Evolutionary conservation across 1,140 invertebrate species (phyloP).

Genomic region (Berghia stephanieae): DNA sequence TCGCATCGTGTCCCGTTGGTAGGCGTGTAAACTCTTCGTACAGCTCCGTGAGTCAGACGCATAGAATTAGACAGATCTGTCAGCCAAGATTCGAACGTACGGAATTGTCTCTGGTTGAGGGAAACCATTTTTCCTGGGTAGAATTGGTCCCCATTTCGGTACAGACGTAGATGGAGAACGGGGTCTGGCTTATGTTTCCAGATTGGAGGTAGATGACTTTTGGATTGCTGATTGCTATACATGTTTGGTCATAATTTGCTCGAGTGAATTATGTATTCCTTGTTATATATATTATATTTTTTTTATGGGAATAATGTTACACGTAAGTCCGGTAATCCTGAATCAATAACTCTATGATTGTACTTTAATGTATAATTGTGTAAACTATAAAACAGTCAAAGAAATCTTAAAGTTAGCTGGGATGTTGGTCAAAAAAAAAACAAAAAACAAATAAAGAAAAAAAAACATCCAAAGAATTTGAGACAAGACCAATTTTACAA

Average conservation of each 20-base stretch:
- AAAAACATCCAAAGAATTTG: too few species aligned
- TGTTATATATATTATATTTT: too few species aligned
- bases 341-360: too few species aligned
- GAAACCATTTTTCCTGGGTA: slow-evolving; percentile 39
- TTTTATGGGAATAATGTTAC: too few species aligned
- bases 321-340: too few species aligned
- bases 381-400: too few species aligned
- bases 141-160: slow-evolving; percentile 43
- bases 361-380: too few species aligned
- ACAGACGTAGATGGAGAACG: slow-evolving; percentile 44
- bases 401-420: too few species aligned
- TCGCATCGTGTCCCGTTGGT: slow-evolving; percentile 34
- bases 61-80: slow-evolving; percentile 40
- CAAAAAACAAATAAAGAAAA: too few species aligned
- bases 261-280: too few species aligned
- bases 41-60: slow-evolving; percentile 39
- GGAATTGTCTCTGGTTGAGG: slow-evolving; percentile 39
- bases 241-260: background rate
- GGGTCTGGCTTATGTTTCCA: slow-evolving; percentile 32
- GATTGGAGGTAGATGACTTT: slow-evolving; percentile 33
- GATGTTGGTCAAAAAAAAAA: too few species aligned
- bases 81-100: slow-evolving; percentile 47
- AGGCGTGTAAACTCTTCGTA: slow-evolving; percentile 44
- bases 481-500: too few species aligned
- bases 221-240: background rate